Evolutionary conservation across 64 coral and sea anemone species (phyloP).

Genomic region (Platygyra sinensis): DNA sequence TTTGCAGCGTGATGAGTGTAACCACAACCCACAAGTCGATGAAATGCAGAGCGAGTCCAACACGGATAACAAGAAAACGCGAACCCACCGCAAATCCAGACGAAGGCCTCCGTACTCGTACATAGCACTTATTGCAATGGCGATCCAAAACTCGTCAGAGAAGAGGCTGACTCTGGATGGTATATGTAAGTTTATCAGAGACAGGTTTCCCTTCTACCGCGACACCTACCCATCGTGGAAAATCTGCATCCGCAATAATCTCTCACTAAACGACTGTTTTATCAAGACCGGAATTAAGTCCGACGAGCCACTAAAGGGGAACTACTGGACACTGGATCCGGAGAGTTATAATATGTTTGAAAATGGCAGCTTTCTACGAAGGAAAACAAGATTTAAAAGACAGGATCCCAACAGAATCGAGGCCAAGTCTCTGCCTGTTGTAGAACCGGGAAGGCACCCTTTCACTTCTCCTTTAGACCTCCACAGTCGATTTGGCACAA

Average conservation of each 20-base stretch:
- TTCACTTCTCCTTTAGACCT: constrained; percentile 71
- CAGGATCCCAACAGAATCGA: constrained; percentile 78
- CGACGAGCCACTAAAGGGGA: constrained; percentile 96
- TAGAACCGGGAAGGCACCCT: constrained; percentile 46
- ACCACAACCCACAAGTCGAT: constrained; percentile 31
- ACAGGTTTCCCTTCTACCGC: constrained; percentile 96
- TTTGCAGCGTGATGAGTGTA: constrained; percentile 21
- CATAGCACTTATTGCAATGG: constrained; percentile 98
- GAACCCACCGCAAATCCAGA: constrained; percentile 87
- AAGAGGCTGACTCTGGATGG: constrained; percentile 94
- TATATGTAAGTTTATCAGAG: constrained; percentile 98
- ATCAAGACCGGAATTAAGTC: constrained; percentile 99
- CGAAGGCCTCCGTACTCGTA: constrained; percentile 95
- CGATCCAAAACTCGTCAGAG: constrained; percentile 92
- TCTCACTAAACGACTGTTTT: constrained; percentile 98
- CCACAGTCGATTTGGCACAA: constrained; percentile 52
- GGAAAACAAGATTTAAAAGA: constrained; percentile 96
- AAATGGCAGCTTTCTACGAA: constrained; percentile 96
- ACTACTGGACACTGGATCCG: constrained; percentile 98
- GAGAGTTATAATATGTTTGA: constrained; percentile 99
- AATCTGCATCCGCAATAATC: constrained; percentile 97
- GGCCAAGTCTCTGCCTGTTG: constrained; percentile 37
- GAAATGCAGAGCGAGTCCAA: constrained; percentile 26
- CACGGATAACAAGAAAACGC: constrained; percentile 68
- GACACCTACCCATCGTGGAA: constrained; percentile 99